Evolutionary conservation across 1,140 invertebrate species (phyloP), one percentile per base, ranked within the genome.

Genomic region (Drosophila baimaii): DNA sequence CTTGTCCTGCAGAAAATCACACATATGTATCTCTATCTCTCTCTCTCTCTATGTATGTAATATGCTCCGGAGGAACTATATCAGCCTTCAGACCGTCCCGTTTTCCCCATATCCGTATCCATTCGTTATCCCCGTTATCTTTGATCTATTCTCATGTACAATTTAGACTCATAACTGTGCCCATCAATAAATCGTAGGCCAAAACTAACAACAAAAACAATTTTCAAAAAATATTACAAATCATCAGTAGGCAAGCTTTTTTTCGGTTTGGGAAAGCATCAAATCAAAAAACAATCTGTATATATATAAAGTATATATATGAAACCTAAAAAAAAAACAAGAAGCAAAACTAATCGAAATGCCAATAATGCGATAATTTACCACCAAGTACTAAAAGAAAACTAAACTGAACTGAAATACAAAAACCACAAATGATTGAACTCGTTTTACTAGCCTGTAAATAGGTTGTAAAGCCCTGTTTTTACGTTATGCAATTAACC

Each of bases 361-460:
- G 29, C 35, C 39, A 33, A 33, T 37, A 44, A 44, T 55, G 19
- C 44, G 43, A 47, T 59, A 51, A 62, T 27, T 35, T 35, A 57
- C 33, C 5, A 54, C 39, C 21, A 64, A 77, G 33, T 61, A 65
- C 71, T 66, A 35, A 49, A 29, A 8, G 9, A 9, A 73, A 64
- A 62, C 55, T 39, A 13, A 35, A 68, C 59, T 33, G 25, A 29
- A 41, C 21, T 52, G 55, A 54, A 21, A 62, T 51, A 59, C 44
- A 44, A 10, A 64, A 47, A 72, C 63, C 37, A 69, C 51, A 68
- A 85, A 80, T 90, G 84, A 89, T 89, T 89, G 74, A 91, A 91
- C 90, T 91, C 90, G 90, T 91, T 91, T 91, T 91, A 91, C 90
- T 91, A 91, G 90, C 90, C 90, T 91, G 90, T 91, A 91, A 91